Conservation (phyloP, 2,113 vertebrate species). For the Rhinichthys klamathensis region DNA sequence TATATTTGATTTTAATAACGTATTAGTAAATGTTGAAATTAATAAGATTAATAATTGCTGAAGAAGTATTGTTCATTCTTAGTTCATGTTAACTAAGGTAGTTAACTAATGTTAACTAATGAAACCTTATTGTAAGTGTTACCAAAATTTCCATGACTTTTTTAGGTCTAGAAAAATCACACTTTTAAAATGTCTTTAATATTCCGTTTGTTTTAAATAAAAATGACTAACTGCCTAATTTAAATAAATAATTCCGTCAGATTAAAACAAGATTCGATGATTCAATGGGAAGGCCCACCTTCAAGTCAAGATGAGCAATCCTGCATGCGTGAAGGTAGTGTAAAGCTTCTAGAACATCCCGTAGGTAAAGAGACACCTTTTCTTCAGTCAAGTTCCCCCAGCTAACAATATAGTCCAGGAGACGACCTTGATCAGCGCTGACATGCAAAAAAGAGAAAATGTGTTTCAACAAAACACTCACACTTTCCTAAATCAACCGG, state of each 20-base stretch:
- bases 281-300: slow-evolving; percentile 74
- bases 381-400: slow-evolving; percentile 97
- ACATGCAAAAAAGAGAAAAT: slow-evolving; percentile 13
- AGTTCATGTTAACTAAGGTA: too few relatives aligned
- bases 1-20: too few relatives aligned
- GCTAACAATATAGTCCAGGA: slow-evolving; percentile 94
- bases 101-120: too few relatives aligned
- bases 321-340: slow-evolving; percentile 96
- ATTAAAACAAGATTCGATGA: background rate
- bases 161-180: background rate
- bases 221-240: too few relatives aligned
- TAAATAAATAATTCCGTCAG: too few relatives aligned
- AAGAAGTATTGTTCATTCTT: too few relatives aligned
- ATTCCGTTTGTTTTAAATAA: too few relatives aligned
- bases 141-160: background rate
- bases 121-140: too few relatives aligned
- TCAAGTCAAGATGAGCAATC: slow-evolving; percentile 94
- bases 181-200: background rate
- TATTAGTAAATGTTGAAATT: too few relatives aligned
- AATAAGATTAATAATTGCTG: too few relatives aligned
- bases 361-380: slow-evolving; percentile 91
- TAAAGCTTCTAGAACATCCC: slow-evolving; percentile 93
- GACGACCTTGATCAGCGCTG: slow-evolving; percentile 94
- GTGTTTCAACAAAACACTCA: background rate
- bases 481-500: background rate